Base-by-base conservation (phyloP, 2,797 vertebrate genomes). In the Luscinia luscinia region DNA sequence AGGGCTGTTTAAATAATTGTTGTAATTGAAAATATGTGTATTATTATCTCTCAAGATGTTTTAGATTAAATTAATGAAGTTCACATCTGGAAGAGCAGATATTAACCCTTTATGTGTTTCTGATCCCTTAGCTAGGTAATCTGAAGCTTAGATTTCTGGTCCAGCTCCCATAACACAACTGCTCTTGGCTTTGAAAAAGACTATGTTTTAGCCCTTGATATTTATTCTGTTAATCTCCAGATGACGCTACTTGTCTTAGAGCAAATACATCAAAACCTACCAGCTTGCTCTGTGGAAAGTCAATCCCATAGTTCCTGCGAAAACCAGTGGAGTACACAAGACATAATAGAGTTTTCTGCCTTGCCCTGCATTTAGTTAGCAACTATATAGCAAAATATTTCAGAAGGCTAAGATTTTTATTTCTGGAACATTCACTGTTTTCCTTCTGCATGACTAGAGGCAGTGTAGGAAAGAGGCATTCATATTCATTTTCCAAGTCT, bases 1-100 rank as follows among this genome's bases (percentile, higher is more conserved):
- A 95, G 77, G 49, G 91, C 77, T 95, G 89, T 95, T 97, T 90
- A 95, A 96, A 94, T 94, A 96, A 94, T 95, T 94, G 90, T 91
- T 91, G 91, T 96, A 96, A 95, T 93, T 96, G 87, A 76, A 95
- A 96, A 95, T 94, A 94, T 77, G 87, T 74, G 83, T 94, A 90
- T 94, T 96, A 96, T 95, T 96, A 94, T 91, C 57, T 95, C 82
- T 96, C 91, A 94, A 96, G 77, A 90, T 77, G 85, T 41, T 93
- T 94, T 80, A 84, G 85, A 94, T 93, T 94, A 90, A 90, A 91
- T 88, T 91, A 90, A 94, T 93, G 91, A 94, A 94, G 83, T 87
- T 90, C 80, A 96, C 91, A 95, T 95, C 94, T 94, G 87, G 80
- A 96, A 84, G 54, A 93, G 72, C n/a, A 80, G 52, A 74, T 84